Conservation (phyloP, 2,888 invertebrate species). For the Plagodis pulveraria region DNA sequence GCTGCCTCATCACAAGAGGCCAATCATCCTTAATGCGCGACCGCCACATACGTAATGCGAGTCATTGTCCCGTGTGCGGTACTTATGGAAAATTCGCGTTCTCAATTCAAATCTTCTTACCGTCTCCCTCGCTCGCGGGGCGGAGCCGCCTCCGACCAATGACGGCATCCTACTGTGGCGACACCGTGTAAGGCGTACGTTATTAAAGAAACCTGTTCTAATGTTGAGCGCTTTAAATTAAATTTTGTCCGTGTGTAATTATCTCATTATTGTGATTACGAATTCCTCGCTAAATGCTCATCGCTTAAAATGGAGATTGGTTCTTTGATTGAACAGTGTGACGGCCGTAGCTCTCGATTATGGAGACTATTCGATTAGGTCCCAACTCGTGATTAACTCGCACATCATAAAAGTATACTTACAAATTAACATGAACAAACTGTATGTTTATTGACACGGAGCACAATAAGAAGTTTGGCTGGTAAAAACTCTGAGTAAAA, state of each 20-base stretch:
- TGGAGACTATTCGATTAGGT: constrained; percentile 52
- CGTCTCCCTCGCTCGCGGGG: constrained; percentile 83
- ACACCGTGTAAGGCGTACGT: constrained; percentile 84
- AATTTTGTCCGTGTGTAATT: constrained; percentile 85
- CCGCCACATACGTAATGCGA: constrained; percentile 84
- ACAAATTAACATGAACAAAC: constrained; percentile 69
- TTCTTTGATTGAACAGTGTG: constrained; percentile 61
- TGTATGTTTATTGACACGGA: constrained; percentile 70
- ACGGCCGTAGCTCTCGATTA: constrained; percentile 57
- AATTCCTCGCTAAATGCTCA: constrained; percentile 82
- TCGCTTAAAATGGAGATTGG: constrained; percentile 78
- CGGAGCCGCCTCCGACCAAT: constrained; percentile 83
- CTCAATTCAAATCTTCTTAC: constrained; percentile 84
- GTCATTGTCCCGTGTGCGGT: constrained; percentile 84
- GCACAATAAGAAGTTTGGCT: constrained; percentile 69
- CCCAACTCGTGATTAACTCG: constrained; percentile 49
- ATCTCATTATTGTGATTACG: constrained; percentile 85
- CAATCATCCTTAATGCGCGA: constrained; percentile 84
- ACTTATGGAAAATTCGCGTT: constrained; percentile 85
- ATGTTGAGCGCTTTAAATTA: constrained; percentile 85
- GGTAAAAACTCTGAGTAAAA: constrained; percentile 79
- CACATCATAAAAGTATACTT: constrained; percentile 46
- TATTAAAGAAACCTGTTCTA: constrained; percentile 85
- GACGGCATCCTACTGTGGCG: constrained; percentile 79
- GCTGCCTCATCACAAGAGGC: constrained; percentile 83